Base-by-base conservation (phyloP, 2,888 invertebrate species). In the Tipula unca region DNA sequence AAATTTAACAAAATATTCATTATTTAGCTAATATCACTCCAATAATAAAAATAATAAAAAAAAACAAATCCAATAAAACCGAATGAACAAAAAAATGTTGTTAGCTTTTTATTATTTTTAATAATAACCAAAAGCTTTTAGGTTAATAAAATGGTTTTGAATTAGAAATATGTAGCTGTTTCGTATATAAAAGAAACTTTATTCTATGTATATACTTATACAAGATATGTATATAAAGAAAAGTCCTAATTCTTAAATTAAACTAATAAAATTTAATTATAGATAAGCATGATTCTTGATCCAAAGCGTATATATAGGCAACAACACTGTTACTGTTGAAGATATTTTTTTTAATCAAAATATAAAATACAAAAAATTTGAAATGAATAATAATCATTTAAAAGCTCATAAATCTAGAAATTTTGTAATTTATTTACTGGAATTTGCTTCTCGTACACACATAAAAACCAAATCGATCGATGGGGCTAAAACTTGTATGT, bases 221-320 rank as follows among this genome's bases (percentile, higher is more conserved):
- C 5, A 32, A 32, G n/a, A 32, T 1, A 13, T 5, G n/a, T n/a
- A n/a, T 48, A 48, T 6, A 17, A 20, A 69, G 25, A 69, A 48
- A 48, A 25, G 69, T 14, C 69, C 25, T 69, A 69, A 25, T 25
- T 69, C 69, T 25, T 10, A 69, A 69, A 25, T 25, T 69, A 69
- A 69, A 69, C 69, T 69, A 69, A 69, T 69, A 69, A 69, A 69
- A 69, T 69, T 69, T 69, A 69, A 69, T 69, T 69, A 69, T 69
- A 69, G 69, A 10, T 69, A 69, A 69, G 69, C 69, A 69, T 69
- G 69, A 8, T 69, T 69, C 13, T 10, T 69, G 69, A 69, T 69
- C 13, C 69, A 48, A 6, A 69, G 69, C 10, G 2, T 69, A 69
- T 8, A 54, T 25, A 25, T 10, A 20, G 8, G 10, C 25, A 54